These are phyloP conservation scores for Pseudoips prasinana DNA, from an alignment of 2,888 invertebrate species.

Conservation along the genomic window DNA sequence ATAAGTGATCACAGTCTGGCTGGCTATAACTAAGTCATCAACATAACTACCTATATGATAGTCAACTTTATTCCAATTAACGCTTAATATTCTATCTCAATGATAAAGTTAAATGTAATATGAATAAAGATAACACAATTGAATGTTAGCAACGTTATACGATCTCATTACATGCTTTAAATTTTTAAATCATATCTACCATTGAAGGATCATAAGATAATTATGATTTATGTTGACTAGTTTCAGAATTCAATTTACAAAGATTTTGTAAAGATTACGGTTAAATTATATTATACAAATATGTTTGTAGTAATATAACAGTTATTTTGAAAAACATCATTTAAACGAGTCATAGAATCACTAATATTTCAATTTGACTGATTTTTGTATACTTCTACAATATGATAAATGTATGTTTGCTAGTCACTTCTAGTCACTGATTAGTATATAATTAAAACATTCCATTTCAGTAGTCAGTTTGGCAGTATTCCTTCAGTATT, in stretches of 20 bases:
- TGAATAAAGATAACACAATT: too few species aligned
- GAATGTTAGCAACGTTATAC: neutral
- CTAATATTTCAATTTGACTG: constrained; percentile 24
- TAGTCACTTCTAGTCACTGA: constrained; percentile 23
- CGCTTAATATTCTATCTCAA: constrained; percentile 27
- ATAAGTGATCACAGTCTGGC: constrained; percentile 20
- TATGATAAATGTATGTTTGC: constrained; percentile 5
- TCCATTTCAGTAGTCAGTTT: constrained; percentile 18
- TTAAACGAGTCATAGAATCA: too few species aligned
- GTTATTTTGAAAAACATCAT: too few species aligned
- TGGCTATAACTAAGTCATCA: constrained; percentile 26
- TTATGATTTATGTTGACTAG: too few species aligned
- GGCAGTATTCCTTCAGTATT: constrained; percentile 30
- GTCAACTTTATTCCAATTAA: constrained; percentile 32
- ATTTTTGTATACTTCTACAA: constrained; percentile 27
- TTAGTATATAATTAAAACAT: constrained; percentile 3
- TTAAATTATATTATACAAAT: too few species aligned
- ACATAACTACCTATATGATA: constrained; percentile 21
- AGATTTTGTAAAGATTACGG: too few species aligned
- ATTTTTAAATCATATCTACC: neutral
- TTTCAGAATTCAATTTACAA: too few species aligned
- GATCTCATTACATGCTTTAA: constrained; percentile 8
- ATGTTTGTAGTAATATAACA: too few species aligned
- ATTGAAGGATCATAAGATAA: too few species aligned
- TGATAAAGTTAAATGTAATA: too few species aligned